Conservation (phyloP, 92 coral and sea anemone genomes). For the Siderastrea siderea region DNA sequence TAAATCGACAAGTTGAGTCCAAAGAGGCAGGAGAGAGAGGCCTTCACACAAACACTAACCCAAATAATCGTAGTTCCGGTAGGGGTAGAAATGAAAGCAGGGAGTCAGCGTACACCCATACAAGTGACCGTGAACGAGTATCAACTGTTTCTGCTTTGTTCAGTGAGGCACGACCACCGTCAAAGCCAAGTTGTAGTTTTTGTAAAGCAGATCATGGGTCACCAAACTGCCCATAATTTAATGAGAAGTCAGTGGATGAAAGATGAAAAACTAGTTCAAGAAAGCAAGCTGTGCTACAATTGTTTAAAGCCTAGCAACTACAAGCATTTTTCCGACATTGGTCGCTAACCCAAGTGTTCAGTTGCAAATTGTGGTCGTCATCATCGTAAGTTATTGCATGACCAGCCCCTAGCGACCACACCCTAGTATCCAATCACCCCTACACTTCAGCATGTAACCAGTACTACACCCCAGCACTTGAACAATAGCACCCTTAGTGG, state of each 20-base stretch:
- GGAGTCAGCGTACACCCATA: slow-evolving; percentile 3
- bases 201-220: slow-evolving; percentile 38
- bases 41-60: no score
- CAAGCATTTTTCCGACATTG: slow-evolving; percentile 25
- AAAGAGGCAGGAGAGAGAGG: no score
- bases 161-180: slow-evolving; percentile 27
- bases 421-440: neutral
- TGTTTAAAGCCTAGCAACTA: no score
- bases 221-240: slow-evolving; percentile 28
- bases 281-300: neutral
- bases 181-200: slow-evolving; percentile 9
- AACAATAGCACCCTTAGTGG: slow-evolving; percentile 19
- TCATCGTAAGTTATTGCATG: slow-evolving; percentile 52
- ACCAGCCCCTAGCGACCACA: neutral
- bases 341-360: slow-evolving; percentile 47
- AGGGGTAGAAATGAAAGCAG: no score
- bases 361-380: slow-evolving; percentile 48
- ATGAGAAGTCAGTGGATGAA: slow-evolving; percentile 17
- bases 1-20: slow-evolving; percentile 50
- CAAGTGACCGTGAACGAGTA: no score
- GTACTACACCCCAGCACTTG: neutral
- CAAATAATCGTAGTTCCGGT: no score
- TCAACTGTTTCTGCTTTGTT: slow-evolving; percentile 4
- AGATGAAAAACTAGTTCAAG: slow-evolving; percentile 39
- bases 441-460: neutral